Base-by-base conservation (phyloP, 2,113 vertebrate species). In the Thalassarche chlororhynchos region DNA sequence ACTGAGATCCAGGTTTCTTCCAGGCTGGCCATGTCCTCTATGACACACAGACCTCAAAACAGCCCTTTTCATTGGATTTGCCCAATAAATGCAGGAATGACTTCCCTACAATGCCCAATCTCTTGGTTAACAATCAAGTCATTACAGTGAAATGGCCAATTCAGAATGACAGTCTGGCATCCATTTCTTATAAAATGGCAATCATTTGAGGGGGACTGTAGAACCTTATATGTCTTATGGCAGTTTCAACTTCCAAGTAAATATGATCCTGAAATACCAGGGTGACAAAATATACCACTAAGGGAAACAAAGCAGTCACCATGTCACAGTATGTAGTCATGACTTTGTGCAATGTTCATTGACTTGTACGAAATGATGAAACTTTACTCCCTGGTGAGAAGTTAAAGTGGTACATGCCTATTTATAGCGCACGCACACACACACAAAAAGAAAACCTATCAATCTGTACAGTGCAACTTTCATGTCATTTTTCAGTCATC, bases 341-440 rank as follows among this genome's bases (percentile, higher is more conserved):
- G 91, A 96, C 49, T 91, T 91, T 91, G 84, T 91, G 84, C 84
- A 97, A 17, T 76, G 80, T 84, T 96, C 84, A 81, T 38, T 96
- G 91, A 89, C 91, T 86, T 87, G 81, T 47, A 79, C 55, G 70
- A 87, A 80, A 88, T 55, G 65, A 93, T 72, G 66, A 89, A 91
- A 89, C 58, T 68, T 81, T 91, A 88, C 65, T 96, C 87, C 70
- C 87, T 40, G 10, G 58, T 90, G 89, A 95, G 84, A 94, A 80
- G 66, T 20, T 83, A 29, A 96, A 95, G 70, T 91, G 81, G 40
- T 69, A 64, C 36, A 42, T 13, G 10, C 4, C 28, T 95, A 96
- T 94, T 95, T 97, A 84, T 95, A 92, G 78, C 15, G 15, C 3
- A 12, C 42, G 57, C 16, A 69, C 16, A 69, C 18, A 69, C 15